Percentiles rank a stretch among this genome's conserved stretches.
Conservation (phyloP, 2,797 vertebrate genomes). For the Percopsis omiscomaycus region DNA sequence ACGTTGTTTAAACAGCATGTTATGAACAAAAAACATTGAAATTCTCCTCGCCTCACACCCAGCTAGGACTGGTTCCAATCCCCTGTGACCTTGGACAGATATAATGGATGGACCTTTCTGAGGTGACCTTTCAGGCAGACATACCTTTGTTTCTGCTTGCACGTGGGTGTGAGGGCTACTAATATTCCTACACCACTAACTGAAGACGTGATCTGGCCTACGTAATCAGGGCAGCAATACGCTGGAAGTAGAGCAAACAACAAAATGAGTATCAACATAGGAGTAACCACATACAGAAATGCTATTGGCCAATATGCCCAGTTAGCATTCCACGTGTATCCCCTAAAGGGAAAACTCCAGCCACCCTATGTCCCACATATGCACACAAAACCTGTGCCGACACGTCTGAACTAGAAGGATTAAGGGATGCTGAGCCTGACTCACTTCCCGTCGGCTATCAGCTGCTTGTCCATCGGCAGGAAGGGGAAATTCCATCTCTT, state of each 20-base stretch:
- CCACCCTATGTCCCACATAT: constrained; percentile 18
- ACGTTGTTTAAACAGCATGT: too few relatives aligned
- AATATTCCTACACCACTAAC: too few relatives aligned
- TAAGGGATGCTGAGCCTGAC: constrained; percentile 61
- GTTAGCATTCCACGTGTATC: constrained; percentile 26
- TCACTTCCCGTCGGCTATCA: constrained; percentile 69
- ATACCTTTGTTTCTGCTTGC: too few relatives aligned
- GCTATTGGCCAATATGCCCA: neutral
- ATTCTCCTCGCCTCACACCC: too few relatives aligned
- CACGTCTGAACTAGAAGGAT: constrained; percentile 60
- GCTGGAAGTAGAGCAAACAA: neutral
- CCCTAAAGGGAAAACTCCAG: constrained; percentile 38
- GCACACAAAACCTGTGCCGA: constrained; percentile 61
- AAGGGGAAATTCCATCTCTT: constrained; percentile 62
- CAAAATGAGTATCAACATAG: neutral
- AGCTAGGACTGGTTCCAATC: too few relatives aligned
- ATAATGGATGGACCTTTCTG: too few relatives aligned
- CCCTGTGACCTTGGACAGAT: too few relatives aligned
- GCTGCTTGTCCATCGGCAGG: constrained; percentile 54
- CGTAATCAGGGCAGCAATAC: neutral
- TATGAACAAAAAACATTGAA: too few relatives aligned
- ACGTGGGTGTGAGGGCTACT: too few relatives aligned
- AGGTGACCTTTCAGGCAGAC: too few relatives aligned
- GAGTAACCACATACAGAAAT: neutral
- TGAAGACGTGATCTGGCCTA: too few relatives aligned